A percentile compares a stretch with the other conserved stretches of the same genome.
Evolutionary conservation across 2,113 vertebrate genomes (phyloP).

Genomic region (Clarias batrachus): DNA sequence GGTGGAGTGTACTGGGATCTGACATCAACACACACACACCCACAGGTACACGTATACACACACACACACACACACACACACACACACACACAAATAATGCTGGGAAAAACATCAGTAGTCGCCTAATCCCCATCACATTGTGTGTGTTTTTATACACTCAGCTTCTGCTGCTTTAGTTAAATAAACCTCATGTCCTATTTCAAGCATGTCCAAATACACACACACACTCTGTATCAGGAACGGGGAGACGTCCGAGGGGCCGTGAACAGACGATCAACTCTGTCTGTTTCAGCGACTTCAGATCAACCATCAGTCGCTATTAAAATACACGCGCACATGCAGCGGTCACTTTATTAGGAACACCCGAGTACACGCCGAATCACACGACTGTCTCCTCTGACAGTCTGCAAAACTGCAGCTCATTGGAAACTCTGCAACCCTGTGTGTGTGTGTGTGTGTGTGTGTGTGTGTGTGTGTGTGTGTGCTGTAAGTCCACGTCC

Average conservation of each 20-base stretch:
- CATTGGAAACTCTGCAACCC: no score
- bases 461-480: neutral
- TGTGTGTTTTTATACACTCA: no score
- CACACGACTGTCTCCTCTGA: neutral
- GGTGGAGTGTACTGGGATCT: conserved; percentile 77
- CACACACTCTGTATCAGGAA: neutral
- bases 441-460: neutral
- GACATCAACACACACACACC: conserved; percentile 65
- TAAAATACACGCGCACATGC: no score
- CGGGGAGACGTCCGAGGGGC: neutral
- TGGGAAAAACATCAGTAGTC: no score
- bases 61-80: no score
- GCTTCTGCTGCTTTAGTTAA: no score
- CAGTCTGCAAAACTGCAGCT: neutral
- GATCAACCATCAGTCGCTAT: no score
- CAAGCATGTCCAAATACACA: no score
- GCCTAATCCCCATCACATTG: no score
- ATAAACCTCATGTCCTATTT: no score
- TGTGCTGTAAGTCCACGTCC: neutral
- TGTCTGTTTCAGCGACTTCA: neutral
- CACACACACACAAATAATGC: no score
- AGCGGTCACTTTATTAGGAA: neutral
- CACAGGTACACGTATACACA: no score
- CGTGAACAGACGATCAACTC: neutral
- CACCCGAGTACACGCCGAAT: neutral